These are phyloP conservation scores for Takifugu rubripes DNA, from an alignment of 2,797 vertebrate species.

Conservation along the genomic window DNA sequence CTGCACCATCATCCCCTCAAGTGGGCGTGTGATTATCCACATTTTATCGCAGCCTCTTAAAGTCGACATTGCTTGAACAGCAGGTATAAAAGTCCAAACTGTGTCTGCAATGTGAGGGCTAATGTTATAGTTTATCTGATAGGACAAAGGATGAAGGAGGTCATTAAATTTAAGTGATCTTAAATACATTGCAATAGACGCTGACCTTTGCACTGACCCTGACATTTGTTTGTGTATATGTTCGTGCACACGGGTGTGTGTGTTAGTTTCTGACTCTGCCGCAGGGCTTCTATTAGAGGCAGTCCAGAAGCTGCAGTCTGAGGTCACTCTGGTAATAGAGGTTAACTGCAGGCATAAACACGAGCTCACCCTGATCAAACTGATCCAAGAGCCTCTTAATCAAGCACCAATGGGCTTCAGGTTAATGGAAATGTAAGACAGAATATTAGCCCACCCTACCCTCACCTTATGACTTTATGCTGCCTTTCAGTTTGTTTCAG, in stretches of 20 bases:
- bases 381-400: constrained; percentile 45
- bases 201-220: constrained; percentile 47
- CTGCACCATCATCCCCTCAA: constrained; percentile 66
- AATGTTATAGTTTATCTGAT: constrained; percentile 64
- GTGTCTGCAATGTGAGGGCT: constrained; percentile 21
- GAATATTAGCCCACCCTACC: constrained; percentile 18
- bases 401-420: constrained; percentile 30
- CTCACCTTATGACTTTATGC: constrained; percentile 28
- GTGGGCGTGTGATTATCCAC: constrained; percentile 65
- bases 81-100: constrained; percentile 58
- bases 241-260: constrained; percentile 11
- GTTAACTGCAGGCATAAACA: constrained; percentile 66
- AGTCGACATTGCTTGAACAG: constrained; percentile 46
- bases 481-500: constrained; percentile 23
- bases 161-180: constrained; percentile 71
- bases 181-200: constrained; percentile 48
- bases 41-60: constrained; percentile 67
- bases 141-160: constrained; percentile 53
- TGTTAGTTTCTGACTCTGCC: constrained; percentile 15
- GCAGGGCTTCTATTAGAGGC: constrained; percentile 35
- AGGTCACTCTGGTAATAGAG: constrained; percentile 62
- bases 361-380: constrained; percentile 20
- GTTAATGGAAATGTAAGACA: constrained; percentile 63
- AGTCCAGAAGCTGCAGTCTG: constrained; percentile 28
- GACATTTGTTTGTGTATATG: constrained; percentile 15